Percentiles rank a stretch among this genome's conserved stretches.
phyloP scores from a whole-genome alignment of 2,113 vertebrate genomes.

The Passer domesticus region DNA sequence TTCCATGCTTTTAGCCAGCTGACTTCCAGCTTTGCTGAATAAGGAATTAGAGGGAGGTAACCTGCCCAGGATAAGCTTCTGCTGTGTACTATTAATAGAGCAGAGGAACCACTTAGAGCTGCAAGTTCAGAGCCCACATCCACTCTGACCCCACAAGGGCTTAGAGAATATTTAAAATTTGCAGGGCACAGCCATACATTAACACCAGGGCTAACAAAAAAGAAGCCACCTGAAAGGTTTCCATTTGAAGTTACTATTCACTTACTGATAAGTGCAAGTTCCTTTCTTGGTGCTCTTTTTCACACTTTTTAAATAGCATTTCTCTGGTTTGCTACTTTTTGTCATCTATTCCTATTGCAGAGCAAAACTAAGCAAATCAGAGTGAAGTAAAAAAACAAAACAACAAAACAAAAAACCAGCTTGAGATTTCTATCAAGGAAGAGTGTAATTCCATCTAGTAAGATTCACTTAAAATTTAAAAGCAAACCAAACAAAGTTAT shows the following conservation, averaged over 20 bases:
- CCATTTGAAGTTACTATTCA: neutral
- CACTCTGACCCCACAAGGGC: neutral
- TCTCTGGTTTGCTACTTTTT: neutral
- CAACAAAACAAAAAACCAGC: neutral
- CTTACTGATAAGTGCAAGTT: neutral
- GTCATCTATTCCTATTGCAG: neutral
- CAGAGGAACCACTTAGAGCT: neutral
- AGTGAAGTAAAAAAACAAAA: neutral
- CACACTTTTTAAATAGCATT: neutral
- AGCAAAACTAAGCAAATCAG: neutral
- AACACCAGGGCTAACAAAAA: neutral
- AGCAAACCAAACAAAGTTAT: neutral
- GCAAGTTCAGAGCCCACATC: neutral
- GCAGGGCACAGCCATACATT: neutral
- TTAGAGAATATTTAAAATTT: neutral
- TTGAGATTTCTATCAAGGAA: neutral
- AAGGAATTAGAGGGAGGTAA: neutral
- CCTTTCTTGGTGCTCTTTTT: neutral
- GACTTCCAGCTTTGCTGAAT: neutral
- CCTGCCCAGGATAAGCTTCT: neutral
- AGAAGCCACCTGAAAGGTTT: neutral
- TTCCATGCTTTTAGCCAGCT: neutral
- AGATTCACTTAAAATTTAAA: constrained; percentile 1
- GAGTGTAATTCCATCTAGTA: neutral
- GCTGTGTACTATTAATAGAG: neutral